These are phyloP conservation scores for Leucophenga montana DNA, from an alignment of 2,888 invertebrate species.

Conservation along the genomic window DNA sequence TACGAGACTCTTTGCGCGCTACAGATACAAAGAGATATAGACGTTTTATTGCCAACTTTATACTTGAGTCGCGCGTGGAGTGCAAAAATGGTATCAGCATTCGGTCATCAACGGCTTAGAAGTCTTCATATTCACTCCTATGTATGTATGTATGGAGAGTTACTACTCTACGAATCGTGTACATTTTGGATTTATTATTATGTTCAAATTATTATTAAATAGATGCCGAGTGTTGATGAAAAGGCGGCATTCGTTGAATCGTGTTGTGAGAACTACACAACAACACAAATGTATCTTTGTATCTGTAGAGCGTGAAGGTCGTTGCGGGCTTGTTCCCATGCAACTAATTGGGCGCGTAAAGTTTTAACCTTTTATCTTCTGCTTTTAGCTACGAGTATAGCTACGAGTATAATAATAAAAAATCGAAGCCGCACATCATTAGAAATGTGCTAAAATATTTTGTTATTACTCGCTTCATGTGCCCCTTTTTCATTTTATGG, in stretches of 20 bases:
- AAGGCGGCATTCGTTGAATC: not conserved
- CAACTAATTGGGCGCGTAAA: slow-evolving; percentile 13
- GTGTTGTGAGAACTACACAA: not conserved
- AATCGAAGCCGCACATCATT: slow-evolving; percentile 16
- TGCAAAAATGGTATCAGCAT: slow-evolving; percentile 19
- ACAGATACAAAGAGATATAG: slow-evolving; percentile 15
- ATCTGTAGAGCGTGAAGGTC: slow-evolving; percentile 20
- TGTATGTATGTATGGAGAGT: no score
- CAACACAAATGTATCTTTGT: not conserved
- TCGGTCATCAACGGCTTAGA: slow-evolving; percentile 9
- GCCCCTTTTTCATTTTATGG: not conserved
- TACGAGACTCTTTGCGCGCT: not conserved
- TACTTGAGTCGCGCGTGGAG: not conserved
- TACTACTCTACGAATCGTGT: no score
- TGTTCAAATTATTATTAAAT: slow-evolving; percentile 27
- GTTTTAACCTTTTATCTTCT: slow-evolving; percentile 9
- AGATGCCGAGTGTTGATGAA: slow-evolving; percentile 25
- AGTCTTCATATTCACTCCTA: not conserved
- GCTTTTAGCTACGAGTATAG: not conserved
- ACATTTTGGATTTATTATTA: slow-evolving; percentile 19
- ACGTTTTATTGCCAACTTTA: slow-evolving; percentile 20
- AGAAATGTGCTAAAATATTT: slow-evolving; percentile 19
- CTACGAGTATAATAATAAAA: no score
- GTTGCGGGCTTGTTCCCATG: slow-evolving; percentile 2
- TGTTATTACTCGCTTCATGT: slow-evolving; percentile 16